Evolutionary conservation across 1,140 invertebrate species (phyloP), one percentile per base, ranked within the genome.

Genomic region (Dryas iulia): DNA sequence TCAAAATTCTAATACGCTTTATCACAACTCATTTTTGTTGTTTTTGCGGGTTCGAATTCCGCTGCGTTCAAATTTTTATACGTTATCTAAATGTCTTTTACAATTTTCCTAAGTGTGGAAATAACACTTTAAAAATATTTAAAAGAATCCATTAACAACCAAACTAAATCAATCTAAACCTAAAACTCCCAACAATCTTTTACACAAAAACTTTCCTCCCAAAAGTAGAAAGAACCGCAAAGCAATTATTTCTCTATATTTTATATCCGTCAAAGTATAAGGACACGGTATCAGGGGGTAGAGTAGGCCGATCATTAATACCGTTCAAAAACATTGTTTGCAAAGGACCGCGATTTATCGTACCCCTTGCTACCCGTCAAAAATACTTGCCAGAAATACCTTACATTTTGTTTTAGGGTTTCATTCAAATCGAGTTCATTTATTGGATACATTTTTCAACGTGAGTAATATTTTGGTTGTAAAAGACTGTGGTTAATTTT

Each of bases 321-420:
- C 77, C 76, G 79, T 76, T 89, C 86, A 86, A 82, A 84, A 84
- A 85, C 84, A 87, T 82, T 87, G 82, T 87, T 87, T 87, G 84
- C 72, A 62, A 71, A 87, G 85, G 79, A 83, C 80, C 75, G 74
- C 82, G 82, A 84, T 84, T 86, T 88, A 88, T 85, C 75, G 80
- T 80, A 31, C 60, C 69, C 23, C 39, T 47, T 47, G 14, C 14
- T 47, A n/a, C 18, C 35, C 59, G 59, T 61, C 59, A 61, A 61
- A 61, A 61, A 61, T 21, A 30, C 10, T 52, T 26, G 18, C 33
- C 23, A 28, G 11, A 28, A 63, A 56, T 54, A 63, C 59, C 59
- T 61, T 18, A 21, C 39, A 47, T 47, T 67, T 68, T 63, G 61
- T 72, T 72, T 64, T 60, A 56, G 53, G 25, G 61, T 52, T 61